Evolutionary conservation across 2,113 vertebrate genomes (phyloP).

Genomic region (Nothocercus nigrocapillus): DNA sequence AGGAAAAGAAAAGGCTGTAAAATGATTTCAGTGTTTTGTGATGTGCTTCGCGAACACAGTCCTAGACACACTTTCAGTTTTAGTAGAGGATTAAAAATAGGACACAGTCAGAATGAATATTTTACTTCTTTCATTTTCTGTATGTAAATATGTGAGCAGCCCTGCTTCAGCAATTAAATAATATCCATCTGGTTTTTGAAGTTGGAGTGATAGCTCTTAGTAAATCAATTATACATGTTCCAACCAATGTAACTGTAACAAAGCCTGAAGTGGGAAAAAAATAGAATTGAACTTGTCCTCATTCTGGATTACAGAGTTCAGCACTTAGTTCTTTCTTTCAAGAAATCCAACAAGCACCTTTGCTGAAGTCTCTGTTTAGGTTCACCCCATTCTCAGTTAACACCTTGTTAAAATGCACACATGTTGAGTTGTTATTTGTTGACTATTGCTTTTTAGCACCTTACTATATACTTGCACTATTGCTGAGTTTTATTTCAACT

Average conservation of each 20-base stretch:
- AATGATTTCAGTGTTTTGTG: constrained; percentile 29
- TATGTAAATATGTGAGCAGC: background rate
- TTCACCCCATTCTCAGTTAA: background rate
- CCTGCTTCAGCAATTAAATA: constrained; percentile 32
- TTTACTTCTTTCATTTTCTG: constrained; percentile 15
- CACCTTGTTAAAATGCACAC: background rate
- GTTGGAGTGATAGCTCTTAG: constrained; percentile 29
- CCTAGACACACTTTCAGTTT: background rate
- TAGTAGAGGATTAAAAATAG: constrained; percentile 32
- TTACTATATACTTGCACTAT: background rate
- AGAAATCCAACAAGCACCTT: background rate
- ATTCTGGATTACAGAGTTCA: background rate
- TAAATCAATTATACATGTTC: constrained; percentile 31
- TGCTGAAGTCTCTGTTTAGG: background rate
- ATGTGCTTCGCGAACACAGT: background rate
- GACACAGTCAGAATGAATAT: background rate
- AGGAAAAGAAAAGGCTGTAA: background rate
- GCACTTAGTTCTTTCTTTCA: background rate
- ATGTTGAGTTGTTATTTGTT: background rate
- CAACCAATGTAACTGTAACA: constrained; percentile 3
- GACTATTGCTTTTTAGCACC: background rate
- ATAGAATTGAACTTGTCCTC: background rate
- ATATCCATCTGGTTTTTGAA: constrained; percentile 27
- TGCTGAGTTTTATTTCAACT: background rate
- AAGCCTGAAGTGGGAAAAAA: constrained; percentile 11